Evolutionary conservation across 2,888 invertebrate genomes (phyloP), one percentile per base, ranked within the genome.

Genomic region (Thecocarcelia acutangulata): DNA sequence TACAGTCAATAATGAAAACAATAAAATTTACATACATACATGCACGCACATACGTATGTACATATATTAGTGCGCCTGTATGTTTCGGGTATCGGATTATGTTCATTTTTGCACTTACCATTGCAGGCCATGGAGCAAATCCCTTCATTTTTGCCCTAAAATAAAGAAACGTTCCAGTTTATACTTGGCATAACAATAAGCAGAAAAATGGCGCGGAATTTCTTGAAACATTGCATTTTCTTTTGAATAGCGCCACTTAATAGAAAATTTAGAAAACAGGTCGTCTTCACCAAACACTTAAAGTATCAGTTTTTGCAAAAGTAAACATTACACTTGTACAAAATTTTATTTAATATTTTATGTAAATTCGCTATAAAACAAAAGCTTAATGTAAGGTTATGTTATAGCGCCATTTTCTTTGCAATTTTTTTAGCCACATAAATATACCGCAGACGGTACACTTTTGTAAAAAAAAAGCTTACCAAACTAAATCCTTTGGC

Each of bases 131-230:
- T 84, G 97, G 96, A 85, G 97, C 96, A 92, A 97, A 98, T 86
- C 97, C 97, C 93, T 97, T 98, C 97, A 98, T 97, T 94, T 97
- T 98, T 78, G 98, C 97, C 98, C 98, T 98, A 93, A 86, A 94
- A 93, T 87, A 87, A 89, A 90, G 13, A 66, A n/a, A 73, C 66
- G 17, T 24, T 9, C n/a, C 4, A 12, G 19, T 46, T 37, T 11
- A 46, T 17, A 61, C 3, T 13, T 48, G 17, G 52, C 21, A 59
- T 42, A 59, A 54, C 46, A 70, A 13, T 33, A 3, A 1, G 13
- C 17, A 72, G 80, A 61, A 83, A 86, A 86, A 86, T 81, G 83
- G 80, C 84, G 88, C 88, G 88, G 84, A 86, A 74, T 85, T 85
- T 80, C 74, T 70, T 15, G 6, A 33, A 5, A 9, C 9, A 5